These are phyloP conservation scores for Tyrannus savana DNA, from an alignment of 2,113 vertebrate species.

Conservation along the genomic window DNA sequence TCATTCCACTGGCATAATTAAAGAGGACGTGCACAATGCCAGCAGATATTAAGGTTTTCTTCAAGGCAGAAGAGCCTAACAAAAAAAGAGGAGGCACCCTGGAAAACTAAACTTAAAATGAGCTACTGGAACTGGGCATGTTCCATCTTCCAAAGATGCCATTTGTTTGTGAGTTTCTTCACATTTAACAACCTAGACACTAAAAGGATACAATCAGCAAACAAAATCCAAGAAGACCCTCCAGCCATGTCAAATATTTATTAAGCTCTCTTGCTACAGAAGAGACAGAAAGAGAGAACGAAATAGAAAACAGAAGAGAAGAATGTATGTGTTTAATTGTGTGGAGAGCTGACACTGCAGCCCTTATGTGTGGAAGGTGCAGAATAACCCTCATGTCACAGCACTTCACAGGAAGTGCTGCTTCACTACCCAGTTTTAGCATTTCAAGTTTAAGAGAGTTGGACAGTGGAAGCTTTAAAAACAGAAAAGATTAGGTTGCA, in stretches of 20 bases:
- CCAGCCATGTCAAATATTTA: constrained; percentile 37
- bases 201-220: not conserved
- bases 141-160: not conserved
- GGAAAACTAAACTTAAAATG: not conserved
- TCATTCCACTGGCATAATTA: not conserved
- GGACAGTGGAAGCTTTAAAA: not conserved
- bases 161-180: not conserved
- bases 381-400: not conserved
- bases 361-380: not conserved
- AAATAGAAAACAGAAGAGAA: constrained; percentile 12
- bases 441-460: not conserved
- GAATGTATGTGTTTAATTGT: not conserved
- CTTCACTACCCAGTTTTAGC: not conserved
- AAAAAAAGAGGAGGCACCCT: not conserved
- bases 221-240: not conserved
- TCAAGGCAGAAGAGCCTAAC: not conserved
- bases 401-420: not conserved
- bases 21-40: not conserved
- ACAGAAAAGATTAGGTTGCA: not conserved
- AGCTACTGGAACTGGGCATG: not conserved
- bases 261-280: constrained; percentile 20
- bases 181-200: not conserved
- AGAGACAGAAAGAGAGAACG: not conserved
- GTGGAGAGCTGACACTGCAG: not conserved
- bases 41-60: not conserved